Base-by-base conservation (phyloP, 2,888 invertebrate species). In the Dryocosmus kuriphilus region DNA sequence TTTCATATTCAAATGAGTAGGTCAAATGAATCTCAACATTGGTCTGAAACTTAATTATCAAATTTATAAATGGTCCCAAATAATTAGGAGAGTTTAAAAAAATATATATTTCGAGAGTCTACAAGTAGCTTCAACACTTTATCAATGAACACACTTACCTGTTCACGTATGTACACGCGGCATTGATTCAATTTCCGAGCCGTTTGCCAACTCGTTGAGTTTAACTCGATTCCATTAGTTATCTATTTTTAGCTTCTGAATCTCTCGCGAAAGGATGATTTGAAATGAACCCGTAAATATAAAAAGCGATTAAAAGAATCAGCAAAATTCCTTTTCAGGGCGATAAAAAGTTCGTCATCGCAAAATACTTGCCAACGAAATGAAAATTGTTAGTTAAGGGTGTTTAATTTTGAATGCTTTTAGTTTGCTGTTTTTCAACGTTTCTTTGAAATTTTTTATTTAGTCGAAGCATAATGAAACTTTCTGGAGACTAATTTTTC, bases 161-260 rank as follows among this genome's bases (percentile, higher is more conserved):
- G 9, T 67, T 9, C 30, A n/a, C 27, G 46, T 67, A 46, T 51
- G 46, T 46, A 46, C 19, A 67, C 46, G 65, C 38, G 24, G 27
- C 65, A 74, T 74, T 62, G 79, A 79, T 80, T 76, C 30, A 76
- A 78, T 76, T 77, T 80, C 80, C 78, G 73, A 46, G 27, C 22
- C 78, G 80, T 80, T 80, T 80, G 78, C 73, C 78, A 55, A 80
- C 80, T 80, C 80, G 78, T 80, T 80, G 80, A 80, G 78, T 80
- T 80, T 80, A 78, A 61, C 78, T 80, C 62, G 78, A 78, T 78
- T 80, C 80, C 78, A 76, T 80, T 80, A 80, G 78, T 76, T 78
- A 80, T 78, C 78, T 80, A 78, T 78, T 46, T 67, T 67, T 67
- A 65, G 65, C 65, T 41, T 65, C 27, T 65, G 38, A 65, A 65